Conservation (phyloP, 2,113 vertebrate species). For the Leptocoma aspasia region DNA sequence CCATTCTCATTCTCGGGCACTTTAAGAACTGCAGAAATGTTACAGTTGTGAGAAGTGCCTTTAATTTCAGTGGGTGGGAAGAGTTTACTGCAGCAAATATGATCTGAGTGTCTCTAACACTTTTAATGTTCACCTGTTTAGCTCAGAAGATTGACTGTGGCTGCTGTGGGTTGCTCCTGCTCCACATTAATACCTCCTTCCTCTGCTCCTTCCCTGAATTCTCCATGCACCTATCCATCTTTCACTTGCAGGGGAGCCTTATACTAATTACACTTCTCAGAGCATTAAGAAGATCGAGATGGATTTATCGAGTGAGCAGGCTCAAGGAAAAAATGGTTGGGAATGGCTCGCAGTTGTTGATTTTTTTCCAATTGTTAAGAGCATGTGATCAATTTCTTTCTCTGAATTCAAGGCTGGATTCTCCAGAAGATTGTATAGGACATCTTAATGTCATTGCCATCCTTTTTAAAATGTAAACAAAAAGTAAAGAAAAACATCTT, state of each 20-base stretch:
- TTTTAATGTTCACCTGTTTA: background rate
- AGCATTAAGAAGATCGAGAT: conserved; percentile 9
- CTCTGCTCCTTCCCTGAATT: background rate
- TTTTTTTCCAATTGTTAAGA: background rate
- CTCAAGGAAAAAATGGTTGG: background rate
- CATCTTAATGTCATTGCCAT: background rate
- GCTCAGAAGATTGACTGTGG: background rate
- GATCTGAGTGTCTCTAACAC: background rate
- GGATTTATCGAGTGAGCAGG: background rate
- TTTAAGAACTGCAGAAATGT: background rate
- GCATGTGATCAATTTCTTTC: background rate
- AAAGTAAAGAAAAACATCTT: background rate
- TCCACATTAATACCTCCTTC: background rate
- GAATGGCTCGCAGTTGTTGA: background rate
- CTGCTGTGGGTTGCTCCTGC: background rate
- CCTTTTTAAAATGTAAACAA: background rate
- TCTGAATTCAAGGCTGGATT: background rate
- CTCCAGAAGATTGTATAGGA: background rate
- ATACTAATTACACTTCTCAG: conserved; percentile 30
- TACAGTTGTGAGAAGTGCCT: background rate
- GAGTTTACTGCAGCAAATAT: background rate
- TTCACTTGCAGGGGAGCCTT: background rate
- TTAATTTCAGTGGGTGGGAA: background rate
- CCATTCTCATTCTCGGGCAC: background rate
- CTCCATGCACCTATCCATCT: background rate